phyloP scores from a whole-genome alignment of 2,888 invertebrate species.

The Heteromyza rotundicornis region DNA sequence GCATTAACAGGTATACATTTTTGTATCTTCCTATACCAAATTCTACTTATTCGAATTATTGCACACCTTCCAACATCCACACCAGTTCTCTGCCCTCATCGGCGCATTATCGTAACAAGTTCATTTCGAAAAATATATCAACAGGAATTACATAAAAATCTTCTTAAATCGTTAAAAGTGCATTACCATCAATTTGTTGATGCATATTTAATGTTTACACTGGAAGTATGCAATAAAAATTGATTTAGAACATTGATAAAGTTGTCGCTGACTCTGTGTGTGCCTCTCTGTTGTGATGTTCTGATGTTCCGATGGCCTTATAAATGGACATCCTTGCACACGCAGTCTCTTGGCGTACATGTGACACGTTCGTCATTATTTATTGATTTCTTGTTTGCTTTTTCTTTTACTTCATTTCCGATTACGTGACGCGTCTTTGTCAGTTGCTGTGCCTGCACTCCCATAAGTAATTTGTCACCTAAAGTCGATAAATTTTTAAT shows the following conservation, averaged over 20 bases:
- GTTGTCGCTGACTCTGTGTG: not conserved
- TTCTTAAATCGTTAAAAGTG: slow-evolving; percentile 50
- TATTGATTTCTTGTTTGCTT: not conserved
- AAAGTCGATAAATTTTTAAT: not conserved
- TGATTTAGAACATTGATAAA: slow-evolving; percentile 38
- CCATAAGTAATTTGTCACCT: not conserved
- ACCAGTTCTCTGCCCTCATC: too few relatives aligned
- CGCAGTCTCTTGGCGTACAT: not conserved
- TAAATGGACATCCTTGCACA: too few relatives aligned
- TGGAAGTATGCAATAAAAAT: slow-evolving; percentile 48
- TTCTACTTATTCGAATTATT: too few relatives aligned
- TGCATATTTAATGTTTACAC: slow-evolving; percentile 47
- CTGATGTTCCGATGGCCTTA: too few relatives aligned
- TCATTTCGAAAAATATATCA: too few relatives aligned
- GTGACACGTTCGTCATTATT: not conserved
- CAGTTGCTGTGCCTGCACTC: not conserved
- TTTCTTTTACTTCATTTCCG: not conserved
- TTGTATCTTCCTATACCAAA: too few relatives aligned
- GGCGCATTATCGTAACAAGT: too few relatives aligned
- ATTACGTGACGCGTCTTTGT: not conserved
- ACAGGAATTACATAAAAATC: too few relatives aligned
- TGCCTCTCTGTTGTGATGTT: too few relatives aligned
- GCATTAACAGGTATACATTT: too few relatives aligned
- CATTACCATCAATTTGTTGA: slow-evolving; percentile 52
- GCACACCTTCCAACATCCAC: too few relatives aligned